phyloP scores from a whole-genome alignment of 2,113 vertebrate species.

The Lophotis ruficrista region DNA sequence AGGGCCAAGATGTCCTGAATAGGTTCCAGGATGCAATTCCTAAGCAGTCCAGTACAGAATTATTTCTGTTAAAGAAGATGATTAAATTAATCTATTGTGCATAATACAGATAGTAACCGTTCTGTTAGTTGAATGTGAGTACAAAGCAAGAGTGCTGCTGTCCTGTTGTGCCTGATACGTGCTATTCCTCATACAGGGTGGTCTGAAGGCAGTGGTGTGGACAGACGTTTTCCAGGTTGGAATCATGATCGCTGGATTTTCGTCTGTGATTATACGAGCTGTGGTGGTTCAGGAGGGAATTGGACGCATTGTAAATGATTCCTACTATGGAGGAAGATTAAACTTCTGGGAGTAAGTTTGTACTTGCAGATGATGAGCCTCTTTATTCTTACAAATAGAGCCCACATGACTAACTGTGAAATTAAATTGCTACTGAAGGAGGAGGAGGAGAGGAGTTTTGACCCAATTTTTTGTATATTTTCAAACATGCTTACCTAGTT shows the following conservation, averaged over 20 bases:
- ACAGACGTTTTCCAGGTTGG: conserved; percentile 91
- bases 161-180: background rate
- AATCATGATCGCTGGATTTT: conserved; percentile 88
- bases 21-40: background rate
- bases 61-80: background rate
- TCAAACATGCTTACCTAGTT: background rate
- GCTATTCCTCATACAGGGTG: conserved; percentile 77
- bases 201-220: conserved; percentile 93
- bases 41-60: background rate
- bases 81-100: fast-evolving
- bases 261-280: conserved; percentile 83
- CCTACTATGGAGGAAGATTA: conserved; percentile 83
- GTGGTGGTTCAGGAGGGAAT: conserved; percentile 80
- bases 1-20: background rate
- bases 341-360: conserved; percentile 89
- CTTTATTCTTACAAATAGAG: background rate
- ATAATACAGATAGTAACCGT: background rate
- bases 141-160: background rate
- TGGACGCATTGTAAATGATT: conserved; percentile 77
- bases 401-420: background rate
- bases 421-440: background rate
- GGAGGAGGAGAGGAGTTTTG: background rate
- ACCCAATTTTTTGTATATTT: background rate
- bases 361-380: background rate
- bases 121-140: background rate